Percentiles rank a stretch among this genome's conserved stretches.
phyloP scores from a whole-genome alignment of 2,888 invertebrate species.

The Lamproptera curius region DNA sequence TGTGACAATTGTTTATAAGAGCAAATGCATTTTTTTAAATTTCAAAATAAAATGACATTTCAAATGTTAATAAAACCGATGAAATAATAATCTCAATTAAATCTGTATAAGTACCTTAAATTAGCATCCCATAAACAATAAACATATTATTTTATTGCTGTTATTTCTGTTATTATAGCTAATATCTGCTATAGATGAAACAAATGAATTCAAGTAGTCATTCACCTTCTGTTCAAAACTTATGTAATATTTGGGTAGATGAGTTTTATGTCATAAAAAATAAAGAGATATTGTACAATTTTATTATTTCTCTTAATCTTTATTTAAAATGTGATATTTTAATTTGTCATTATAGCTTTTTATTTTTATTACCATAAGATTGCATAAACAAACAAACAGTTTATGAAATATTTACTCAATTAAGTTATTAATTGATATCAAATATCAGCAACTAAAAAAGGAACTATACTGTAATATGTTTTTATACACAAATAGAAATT shows the following conservation, averaged over 20 bases:
- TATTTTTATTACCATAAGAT: constrained; percentile 1
- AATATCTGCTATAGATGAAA: background rate
- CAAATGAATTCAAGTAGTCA: no score
- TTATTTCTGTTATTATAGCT: background rate
- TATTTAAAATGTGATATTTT: constrained; percentile 6
- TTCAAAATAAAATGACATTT: no score
- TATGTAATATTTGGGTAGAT: no score
- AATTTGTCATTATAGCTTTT: constrained; percentile 17
- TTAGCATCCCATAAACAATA: no score
- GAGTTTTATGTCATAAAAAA: constrained; percentile 1
- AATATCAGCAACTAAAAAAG: constrained; percentile 5
- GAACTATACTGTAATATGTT: constrained; percentile 25
- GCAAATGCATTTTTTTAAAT: no score
- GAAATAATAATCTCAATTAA: no score
- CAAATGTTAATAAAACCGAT: no score
- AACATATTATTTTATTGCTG: background rate
- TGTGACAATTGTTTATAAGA: no score
- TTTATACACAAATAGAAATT: constrained; percentile 35
- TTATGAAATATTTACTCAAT: background rate
- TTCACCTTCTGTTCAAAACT: no score
- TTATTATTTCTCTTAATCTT: constrained; percentile 1
- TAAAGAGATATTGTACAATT: constrained; percentile 1
- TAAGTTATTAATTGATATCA: constrained; percentile 8
- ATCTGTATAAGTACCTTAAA: constrained; percentile 1
- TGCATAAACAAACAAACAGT: background rate